Evolutionary conservation across 2,113 vertebrate genomes (phyloP).

Genomic region (Girardinichthys multiradiatus): DNA sequence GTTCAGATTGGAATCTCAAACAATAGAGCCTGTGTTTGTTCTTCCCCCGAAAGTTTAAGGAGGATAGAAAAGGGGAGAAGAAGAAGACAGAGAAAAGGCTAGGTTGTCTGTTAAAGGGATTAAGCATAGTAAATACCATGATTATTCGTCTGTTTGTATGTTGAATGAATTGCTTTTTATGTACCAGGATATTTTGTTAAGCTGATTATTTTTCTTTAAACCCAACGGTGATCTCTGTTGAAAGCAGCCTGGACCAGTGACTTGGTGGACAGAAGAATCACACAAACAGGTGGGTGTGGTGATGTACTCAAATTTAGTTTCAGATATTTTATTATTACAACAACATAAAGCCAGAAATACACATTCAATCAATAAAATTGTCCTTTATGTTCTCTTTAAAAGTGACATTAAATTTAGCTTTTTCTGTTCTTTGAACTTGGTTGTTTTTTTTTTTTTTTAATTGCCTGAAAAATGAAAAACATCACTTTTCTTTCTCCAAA

Average conservation of each 20-base stretch:
- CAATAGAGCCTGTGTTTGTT: conserved; percentile 93
- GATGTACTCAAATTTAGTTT: not conserved
- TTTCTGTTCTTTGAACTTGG: not conserved
- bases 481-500: not conserved
- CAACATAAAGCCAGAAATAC: not conserved
- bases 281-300: conserved; percentile 70
- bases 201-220: conserved; percentile 62
- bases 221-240: conserved; percentile 42
- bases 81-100: conserved; percentile 56
- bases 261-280: conserved; percentile 33
- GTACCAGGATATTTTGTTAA: conserved; percentile 64
- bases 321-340: not conserved
- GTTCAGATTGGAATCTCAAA: conserved; percentile 81
- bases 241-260: conserved; percentile 47
- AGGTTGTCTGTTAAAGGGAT: conserved; percentile 63
- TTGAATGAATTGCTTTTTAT: conserved; percentile 50
- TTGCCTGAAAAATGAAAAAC: not conserved
- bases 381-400: not conserved
- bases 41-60: conserved; percentile 77
- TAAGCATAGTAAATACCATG: conserved; percentile 63
- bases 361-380: not conserved
- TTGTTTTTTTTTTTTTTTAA: not conserved
- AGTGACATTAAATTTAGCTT: not conserved
- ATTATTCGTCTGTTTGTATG: conserved; percentile 53
- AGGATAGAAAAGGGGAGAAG: conserved; percentile 75